Evolutionary conservation across 2,888 invertebrate species (phyloP).

Genomic region (Apodemia mormo): DNA sequence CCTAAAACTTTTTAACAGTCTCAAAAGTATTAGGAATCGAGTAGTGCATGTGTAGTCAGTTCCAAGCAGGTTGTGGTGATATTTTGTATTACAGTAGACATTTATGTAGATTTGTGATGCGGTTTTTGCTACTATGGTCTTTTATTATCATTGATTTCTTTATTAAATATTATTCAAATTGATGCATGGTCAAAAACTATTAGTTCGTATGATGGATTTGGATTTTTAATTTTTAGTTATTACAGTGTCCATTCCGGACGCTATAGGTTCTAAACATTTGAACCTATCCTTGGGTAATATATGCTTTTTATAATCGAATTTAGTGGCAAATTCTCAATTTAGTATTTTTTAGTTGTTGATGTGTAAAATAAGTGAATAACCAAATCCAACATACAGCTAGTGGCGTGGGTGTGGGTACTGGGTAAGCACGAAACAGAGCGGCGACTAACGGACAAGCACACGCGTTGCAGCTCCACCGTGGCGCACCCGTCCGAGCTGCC

Average conservation of each 20-base stretch:
- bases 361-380: constrained; percentile 3
- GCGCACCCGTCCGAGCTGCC: constrained; percentile 99
- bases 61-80: constrained; percentile 78
- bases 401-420: constrained; percentile 49
- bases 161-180: constrained; percentile 40
- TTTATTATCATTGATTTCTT: constrained; percentile 62
- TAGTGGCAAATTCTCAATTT: no score
- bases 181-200: constrained; percentile 57
- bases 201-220: constrained; percentile 57
- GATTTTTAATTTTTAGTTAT: constrained; percentile 26
- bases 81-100: constrained; percentile 42
- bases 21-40: constrained; percentile 17
- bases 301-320: no score
- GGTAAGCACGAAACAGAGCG: constrained; percentile 29
- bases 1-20: neutral
- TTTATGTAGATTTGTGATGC: constrained; percentile 62
- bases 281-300: constrained; percentile 2
- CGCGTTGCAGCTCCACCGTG: constrained; percentile 93
- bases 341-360: neutral
- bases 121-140: constrained; percentile 68
- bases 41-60: constrained; percentile 77
- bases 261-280: constrained; percentile 3
- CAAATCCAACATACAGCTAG: constrained; percentile 41
- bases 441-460: constrained; percentile 38
- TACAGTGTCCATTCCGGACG: constrained; percentile 1